A percentile compares a stretch with the other conserved stretches of the same genome.
Evolutionary conservation across 2,888 invertebrate genomes (phyloP).

Genomic region (Eudasyphora cyanicolor): DNA sequence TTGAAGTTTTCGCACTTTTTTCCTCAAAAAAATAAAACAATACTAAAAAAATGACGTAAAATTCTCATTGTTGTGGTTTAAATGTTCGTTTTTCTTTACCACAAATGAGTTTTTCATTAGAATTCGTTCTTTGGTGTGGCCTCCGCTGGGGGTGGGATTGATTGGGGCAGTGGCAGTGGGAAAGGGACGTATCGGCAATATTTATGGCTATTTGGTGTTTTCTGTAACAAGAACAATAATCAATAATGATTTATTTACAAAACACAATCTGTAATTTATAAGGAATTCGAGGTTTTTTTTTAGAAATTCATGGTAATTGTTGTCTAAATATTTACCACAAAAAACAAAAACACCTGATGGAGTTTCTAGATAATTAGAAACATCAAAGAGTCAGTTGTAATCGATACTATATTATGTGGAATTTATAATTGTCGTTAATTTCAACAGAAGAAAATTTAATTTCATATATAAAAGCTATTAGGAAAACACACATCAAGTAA

Average conservation of each 20-base stretch:
- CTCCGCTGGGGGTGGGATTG: not conserved
- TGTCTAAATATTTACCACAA: not conserved
- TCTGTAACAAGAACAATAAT: constrained; percentile 34
- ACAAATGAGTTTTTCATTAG: constrained; percentile 53
- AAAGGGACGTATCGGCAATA: not conserved
- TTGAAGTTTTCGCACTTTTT: constrained; percentile 70
- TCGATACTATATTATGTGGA: too few relatives aligned
- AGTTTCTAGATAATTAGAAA: constrained; percentile 5
- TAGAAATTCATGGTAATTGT: not conserved
- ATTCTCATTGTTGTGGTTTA: constrained; percentile 45
- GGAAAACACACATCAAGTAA: too few relatives aligned
- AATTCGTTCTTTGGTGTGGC: not conserved
- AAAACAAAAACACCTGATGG: constrained; percentile 18
- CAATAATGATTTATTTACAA: constrained; percentile 35
- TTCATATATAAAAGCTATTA: too few relatives aligned
- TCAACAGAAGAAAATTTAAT: too few relatives aligned
- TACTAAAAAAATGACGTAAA: constrained; percentile 11
- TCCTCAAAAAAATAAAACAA: constrained; percentile 4
- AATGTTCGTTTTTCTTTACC: constrained; percentile 40
- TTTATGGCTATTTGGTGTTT: constrained; percentile 5
- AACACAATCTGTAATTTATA: constrained; percentile 1
- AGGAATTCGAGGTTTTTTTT: constrained; percentile 9
- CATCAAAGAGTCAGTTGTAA: not conserved
- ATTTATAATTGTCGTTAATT: too few relatives aligned
- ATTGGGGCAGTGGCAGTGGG: not conserved